Conservation (phyloP, 2,888 invertebrate genomes). For the Plemyria rubiginata region DNA sequence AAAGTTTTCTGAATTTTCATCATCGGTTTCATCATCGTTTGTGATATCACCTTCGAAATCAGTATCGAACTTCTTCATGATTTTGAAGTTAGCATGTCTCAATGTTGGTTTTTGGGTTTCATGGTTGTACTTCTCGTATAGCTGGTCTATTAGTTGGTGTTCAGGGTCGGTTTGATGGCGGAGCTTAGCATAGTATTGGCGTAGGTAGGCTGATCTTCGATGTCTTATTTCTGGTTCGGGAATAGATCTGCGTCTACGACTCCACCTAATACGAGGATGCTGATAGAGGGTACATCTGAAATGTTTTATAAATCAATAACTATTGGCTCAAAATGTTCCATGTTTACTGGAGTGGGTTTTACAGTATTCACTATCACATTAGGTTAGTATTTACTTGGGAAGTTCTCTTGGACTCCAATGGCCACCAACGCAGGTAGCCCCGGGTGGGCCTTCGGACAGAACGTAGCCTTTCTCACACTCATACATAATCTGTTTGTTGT, state of each 20-base stretch:
- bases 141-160: conserved; percentile 63
- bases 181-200: conserved; percentile 73
- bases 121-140: conserved; percentile 79
- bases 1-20: conserved; percentile 62
- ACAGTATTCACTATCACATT: neutral
- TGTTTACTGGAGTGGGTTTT: neutral
- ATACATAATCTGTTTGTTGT: conserved; percentile 98
- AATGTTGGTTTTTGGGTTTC: conserved; percentile 71
- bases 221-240: conserved; percentile 71
- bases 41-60: conserved; percentile 64
- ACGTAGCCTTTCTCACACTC: conserved; percentile 97
- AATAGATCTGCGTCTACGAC: conserved; percentile 86
- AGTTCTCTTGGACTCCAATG: conserved; percentile 96
- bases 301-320: neutral
- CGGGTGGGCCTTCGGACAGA: conserved; percentile 93
- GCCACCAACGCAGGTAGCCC: conserved; percentile 97
- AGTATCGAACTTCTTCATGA: conserved; percentile 76
- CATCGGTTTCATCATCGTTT: conserved; percentile 55
- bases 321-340: neutral
- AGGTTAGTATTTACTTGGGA: conserved; percentile 85
- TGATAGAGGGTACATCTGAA: conserved; percentile 91
- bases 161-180: conserved; percentile 59
- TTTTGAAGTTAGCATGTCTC: conserved; percentile 76
- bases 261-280: conserved; percentile 94
- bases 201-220: conserved; percentile 69